Percentiles rank a stretch among this genome's conserved stretches.
Evolutionary conservation across 2,113 vertebrate genomes (phyloP).

Genomic region (Ictalurus punctatus): DNA sequence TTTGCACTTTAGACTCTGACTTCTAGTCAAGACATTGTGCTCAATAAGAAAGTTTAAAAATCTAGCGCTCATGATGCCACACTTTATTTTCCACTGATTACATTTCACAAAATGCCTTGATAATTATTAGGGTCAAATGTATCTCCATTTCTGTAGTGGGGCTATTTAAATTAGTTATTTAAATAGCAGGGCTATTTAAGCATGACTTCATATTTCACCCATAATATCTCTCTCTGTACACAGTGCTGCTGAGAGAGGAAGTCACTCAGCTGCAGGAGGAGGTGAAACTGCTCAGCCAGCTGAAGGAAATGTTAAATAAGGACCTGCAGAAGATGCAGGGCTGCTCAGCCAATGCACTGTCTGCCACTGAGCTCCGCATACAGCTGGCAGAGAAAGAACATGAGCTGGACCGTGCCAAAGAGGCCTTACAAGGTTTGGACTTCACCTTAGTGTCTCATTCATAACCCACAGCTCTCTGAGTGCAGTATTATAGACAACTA

Average conservation of each 20-base stretch:
- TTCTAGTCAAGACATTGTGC: too few species aligned
- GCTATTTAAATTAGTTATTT: too few species aligned
- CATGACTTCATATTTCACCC: too few species aligned
- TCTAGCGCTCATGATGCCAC: background rate
- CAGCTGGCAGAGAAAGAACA: conserved; percentile 93
- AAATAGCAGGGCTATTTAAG: too few species aligned
- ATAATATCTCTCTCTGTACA: background rate
- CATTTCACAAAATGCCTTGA: background rate
- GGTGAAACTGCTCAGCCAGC: conserved; percentile 93
- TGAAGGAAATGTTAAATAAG: conserved; percentile 94
- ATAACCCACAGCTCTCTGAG: background rate
- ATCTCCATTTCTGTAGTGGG: too few species aligned
- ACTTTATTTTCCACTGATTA: background rate
- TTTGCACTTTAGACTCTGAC: too few species aligned
- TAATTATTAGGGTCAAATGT: too few species aligned
- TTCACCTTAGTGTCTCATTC: background rate
- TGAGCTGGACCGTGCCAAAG: conserved; percentile 91
- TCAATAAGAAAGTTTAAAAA: background rate
- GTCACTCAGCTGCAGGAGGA: conserved; percentile 94
- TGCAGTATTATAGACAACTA: background rate
- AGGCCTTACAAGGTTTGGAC: conserved; percentile 90
- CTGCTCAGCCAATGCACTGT: conserved; percentile 84
- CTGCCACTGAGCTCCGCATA: conserved; percentile 88
- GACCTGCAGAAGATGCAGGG: conserved; percentile 91
- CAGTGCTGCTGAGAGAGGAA: conserved; percentile 90